Evolutionary conservation across 2,113 vertebrate species (phyloP).

Genomic region (Pipra filicauda): DNA sequence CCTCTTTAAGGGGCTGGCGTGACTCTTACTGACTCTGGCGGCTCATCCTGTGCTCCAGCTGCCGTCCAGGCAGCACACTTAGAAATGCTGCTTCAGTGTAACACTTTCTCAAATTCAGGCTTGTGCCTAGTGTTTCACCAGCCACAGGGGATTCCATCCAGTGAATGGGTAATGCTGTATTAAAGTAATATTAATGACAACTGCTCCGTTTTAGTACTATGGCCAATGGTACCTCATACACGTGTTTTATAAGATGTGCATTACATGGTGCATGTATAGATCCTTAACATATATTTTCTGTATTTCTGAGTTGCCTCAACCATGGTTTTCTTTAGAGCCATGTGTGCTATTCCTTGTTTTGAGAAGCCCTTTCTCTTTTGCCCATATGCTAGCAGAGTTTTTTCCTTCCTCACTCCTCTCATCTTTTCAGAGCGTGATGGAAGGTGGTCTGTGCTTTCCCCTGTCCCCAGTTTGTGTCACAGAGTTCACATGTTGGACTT

Average conservation of each 20-base stretch:
- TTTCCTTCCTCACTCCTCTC: neutral
- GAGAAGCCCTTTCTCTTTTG: neutral
- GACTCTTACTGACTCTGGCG: neutral
- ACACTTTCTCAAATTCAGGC: neutral
- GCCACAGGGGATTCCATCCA: neutral
- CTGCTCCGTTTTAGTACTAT: neutral
- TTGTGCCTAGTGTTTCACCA: neutral
- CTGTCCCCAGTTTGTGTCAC: neutral
- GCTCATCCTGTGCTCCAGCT: neutral
- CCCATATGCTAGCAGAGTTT: accelerated
- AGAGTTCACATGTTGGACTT: neutral
- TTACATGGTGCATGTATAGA: neutral
- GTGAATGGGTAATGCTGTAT: neutral
- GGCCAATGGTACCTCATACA: neutral
- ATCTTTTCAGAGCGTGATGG: neutral
- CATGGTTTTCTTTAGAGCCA: neutral
- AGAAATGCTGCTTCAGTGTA: neutral
- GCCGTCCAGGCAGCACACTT: accelerated
- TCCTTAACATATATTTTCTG: neutral
- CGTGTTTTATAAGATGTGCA: neutral
- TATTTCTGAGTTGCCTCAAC: neutral
- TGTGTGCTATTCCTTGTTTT: neutral
- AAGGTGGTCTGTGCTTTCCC: neutral
- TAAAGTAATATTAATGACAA: neutral
- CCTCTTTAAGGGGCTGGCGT: accelerated